Evolutionary conservation across 2,113 vertebrate genomes (phyloP).

Genomic region (Apeltes quadracus): DNA sequence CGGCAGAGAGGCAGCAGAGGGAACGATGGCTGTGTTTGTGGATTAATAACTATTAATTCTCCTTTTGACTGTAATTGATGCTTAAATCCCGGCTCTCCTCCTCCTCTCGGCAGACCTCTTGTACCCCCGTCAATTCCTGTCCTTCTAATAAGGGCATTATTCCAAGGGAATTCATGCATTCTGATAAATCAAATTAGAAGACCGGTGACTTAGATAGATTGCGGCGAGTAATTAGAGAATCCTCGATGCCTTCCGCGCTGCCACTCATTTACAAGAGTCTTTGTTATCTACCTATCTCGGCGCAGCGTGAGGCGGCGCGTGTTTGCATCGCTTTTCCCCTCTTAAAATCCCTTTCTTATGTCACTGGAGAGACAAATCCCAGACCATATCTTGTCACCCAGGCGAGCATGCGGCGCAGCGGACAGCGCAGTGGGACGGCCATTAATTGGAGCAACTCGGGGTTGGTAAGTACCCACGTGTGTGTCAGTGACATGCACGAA

Average conservation of each 20-base stretch:
- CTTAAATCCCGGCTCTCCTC: conserved; percentile 76
- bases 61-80: conserved; percentile 83
- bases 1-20: conserved; percentile 39
- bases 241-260: conserved; percentile 76
- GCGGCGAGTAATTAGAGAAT: conserved; percentile 84
- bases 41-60: conserved; percentile 83
- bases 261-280: conserved; percentile 81
- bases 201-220: conserved; percentile 82
- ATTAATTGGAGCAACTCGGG: conserved; percentile 95
- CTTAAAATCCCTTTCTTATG: conserved; percentile 87
- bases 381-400: conserved; percentile 94
- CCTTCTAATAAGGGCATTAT: conserved; percentile 83
- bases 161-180: conserved; percentile 79
- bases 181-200: conserved; percentile 86
- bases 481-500: conserved; percentile 89
- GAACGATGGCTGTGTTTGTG: conserved; percentile 66
- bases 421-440: conserved; percentile 92
- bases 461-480: conserved; percentile 86
- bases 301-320: conserved; percentile 73
- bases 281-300: conserved; percentile 79
- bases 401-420: conserved; percentile 83
- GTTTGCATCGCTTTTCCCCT: conserved; percentile 72
- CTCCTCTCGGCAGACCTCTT: conserved; percentile 73
- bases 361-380: conserved; percentile 93
- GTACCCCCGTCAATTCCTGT: conserved; percentile 76